Conservation (phyloP, 2,888 invertebrate species). For the Brachypalpus laphriformis region DNA sequence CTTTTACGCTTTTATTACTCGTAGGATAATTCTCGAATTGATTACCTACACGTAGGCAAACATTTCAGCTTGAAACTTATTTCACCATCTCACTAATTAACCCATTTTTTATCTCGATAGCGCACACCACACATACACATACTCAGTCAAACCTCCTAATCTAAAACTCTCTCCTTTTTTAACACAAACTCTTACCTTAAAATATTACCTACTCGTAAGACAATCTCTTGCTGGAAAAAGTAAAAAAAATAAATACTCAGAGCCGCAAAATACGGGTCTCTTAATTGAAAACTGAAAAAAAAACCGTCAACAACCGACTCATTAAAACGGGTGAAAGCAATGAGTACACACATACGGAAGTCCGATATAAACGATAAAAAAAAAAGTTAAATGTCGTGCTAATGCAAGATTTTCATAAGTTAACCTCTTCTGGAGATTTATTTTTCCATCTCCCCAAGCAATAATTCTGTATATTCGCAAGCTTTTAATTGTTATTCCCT, state of each 20-base stretch:
- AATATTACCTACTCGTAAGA: slow-evolving; percentile 64
- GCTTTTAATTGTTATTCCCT: slow-evolving; percentile 48
- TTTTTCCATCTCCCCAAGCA: slow-evolving; percentile 19
- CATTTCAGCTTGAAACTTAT: slow-evolving; percentile 29
- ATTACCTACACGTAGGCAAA: slow-evolving; percentile 2
- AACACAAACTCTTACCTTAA: slow-evolving; percentile 50
- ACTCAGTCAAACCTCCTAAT: slow-evolving; percentile 22
- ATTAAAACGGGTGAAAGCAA: slow-evolving; percentile 66
- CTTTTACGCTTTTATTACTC: not conserved
- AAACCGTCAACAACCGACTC: slow-evolving; percentile 51
- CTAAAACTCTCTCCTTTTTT: slow-evolving; percentile 64
- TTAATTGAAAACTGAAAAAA: slow-evolving; percentile 55
- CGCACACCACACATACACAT: not conserved
- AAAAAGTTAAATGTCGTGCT: slow-evolving; percentile 6
- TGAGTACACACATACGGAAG: slow-evolving; percentile 9
- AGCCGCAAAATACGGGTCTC: slow-evolving; percentile 39
- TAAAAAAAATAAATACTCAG: slow-evolving; percentile 14
- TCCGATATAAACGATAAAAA: slow-evolving; percentile 6
- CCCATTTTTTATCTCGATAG: slow-evolving; percentile 49
- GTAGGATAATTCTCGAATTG: not conserved
- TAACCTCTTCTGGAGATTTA: slow-evolving; percentile 12
- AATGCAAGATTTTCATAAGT: slow-evolving; percentile 14
- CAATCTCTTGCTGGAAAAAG: slow-evolving; percentile 41
- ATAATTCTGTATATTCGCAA: slow-evolving; percentile 31
- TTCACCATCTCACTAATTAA: slow-evolving; percentile 48